phyloP scores from a whole-genome alignment of 2,797 vertebrate species.

The Florisuga fusca region DNA sequence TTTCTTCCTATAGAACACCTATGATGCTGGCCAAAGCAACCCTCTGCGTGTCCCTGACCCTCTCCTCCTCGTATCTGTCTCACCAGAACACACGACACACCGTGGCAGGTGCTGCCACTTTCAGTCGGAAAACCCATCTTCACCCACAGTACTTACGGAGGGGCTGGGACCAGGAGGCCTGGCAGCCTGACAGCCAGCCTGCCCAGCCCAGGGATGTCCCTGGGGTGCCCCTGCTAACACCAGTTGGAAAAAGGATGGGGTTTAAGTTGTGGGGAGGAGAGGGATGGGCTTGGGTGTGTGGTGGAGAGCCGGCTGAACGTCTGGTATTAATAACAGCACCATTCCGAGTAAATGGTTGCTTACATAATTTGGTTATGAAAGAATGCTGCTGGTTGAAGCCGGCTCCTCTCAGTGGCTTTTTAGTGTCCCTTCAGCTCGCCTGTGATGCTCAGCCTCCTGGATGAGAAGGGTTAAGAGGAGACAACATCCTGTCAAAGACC shows the following conservation, averaged over 20 bases:
- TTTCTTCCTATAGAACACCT: background rate
- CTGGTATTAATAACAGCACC: background rate
- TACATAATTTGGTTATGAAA: slow-evolving; percentile 72
- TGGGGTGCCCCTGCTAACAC: rapidly evolving
- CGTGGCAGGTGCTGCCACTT: rapidly evolving
- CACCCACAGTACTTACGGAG: rapidly evolving
- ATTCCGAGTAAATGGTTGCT: background rate
- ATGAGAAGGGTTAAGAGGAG: slow-evolving; percentile 89
- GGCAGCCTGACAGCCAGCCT: too few species aligned
- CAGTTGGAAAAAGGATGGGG: too few species aligned
- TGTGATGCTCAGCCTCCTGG: slow-evolving; percentile 28
- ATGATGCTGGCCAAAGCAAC: background rate
- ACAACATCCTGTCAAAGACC: slow-evolving; percentile 92
- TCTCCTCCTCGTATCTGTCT: background rate
- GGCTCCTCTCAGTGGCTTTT: background rate
- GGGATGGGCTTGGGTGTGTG: background rate
- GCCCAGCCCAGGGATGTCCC: background rate
- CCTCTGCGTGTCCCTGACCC: background rate
- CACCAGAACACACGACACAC: rapidly evolving
- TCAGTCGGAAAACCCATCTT: rapidly evolving
- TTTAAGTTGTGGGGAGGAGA: background rate
- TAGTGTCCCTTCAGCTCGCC: background rate
- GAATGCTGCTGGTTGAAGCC: background rate
- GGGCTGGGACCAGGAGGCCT: too few species aligned
- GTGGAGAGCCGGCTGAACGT: background rate